Conservation (phyloP, 2,797 vertebrate genomes). For the Pangasius djambal region DNA sequence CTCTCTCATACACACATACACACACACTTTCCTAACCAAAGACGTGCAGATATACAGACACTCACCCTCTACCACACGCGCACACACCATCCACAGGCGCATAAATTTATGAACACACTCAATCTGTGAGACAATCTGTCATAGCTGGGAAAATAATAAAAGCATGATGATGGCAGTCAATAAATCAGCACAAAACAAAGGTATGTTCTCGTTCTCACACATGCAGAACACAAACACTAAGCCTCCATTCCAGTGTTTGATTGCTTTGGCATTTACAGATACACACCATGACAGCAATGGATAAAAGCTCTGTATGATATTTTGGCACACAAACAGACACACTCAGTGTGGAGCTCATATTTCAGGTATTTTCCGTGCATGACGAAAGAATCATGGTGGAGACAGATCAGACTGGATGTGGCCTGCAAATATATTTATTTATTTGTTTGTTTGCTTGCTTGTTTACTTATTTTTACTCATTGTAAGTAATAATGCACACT, state of each 20-base stretch:
- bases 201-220: conserved; percentile 16
- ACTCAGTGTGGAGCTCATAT: conserved; percentile 7
- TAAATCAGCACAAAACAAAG: conserved; percentile 40
- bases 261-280: conserved; percentile 31
- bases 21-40: conserved; percentile 60
- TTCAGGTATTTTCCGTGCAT: conserved; percentile 25
- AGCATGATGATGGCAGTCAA: conserved; percentile 17
- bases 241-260: conserved; percentile 5
- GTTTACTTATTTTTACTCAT: neutral
- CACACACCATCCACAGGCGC: conserved; percentile 53
- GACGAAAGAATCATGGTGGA: neutral
- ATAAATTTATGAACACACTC: conserved; percentile 42
- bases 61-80: neutral
- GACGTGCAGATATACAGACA: conserved; percentile 61
- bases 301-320: conserved; percentile 25
- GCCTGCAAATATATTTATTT: neutral
- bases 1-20: neutral
- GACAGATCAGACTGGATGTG: conserved; percentile 1
- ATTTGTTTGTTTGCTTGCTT: neutral
- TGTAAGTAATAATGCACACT: neutral
- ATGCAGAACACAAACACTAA: conserved; percentile 24
- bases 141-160: conserved; percentile 27
- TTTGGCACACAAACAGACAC: conserved; percentile 2
- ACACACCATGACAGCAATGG: conserved; percentile 19
- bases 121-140: conserved; percentile 33